Evolutionary conservation across 1,140 invertebrate species (phyloP), one percentile per base, ranked within the genome.

Genomic region (Zaprionus kolodkinae): DNA sequence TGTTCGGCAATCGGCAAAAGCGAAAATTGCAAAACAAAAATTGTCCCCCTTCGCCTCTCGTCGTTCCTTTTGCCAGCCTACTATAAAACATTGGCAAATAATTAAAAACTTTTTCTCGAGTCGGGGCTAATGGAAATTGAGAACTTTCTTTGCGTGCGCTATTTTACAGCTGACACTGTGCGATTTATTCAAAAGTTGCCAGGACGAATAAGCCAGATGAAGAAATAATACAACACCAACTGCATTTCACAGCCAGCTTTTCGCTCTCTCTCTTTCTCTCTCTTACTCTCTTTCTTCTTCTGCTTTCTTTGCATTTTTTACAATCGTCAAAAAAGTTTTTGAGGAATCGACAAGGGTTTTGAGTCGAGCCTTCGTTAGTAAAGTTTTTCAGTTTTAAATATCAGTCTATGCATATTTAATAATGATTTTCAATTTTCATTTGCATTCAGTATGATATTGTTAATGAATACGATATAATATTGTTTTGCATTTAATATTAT

Each of bases 21-120:
- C 62, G 50, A 80, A 69, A 69, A 76, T 68, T 78, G 72, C 48
- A 79, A 79, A 76, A 71, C 64, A 76, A 67, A 69, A 79, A 62
- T 57, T 72, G 33, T 65, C 56, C 45, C 17, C 45, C n/a, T 55
- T 65, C 52, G 59, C 73, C 68, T 69, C 67, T 50, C 61, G 27
- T 59, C 12, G 15, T 25, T 12, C 7, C 12, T 21, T 43, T 35
- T 35, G 36, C 54, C 21, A 40, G 38, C 50, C 57, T 67, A 80
- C 57, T 67, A 80, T 84, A 71, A 75, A 84, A 66, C 81, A 88
- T 87, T 76, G 85, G 78, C 76, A 88, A 89, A 89, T 88, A 88
- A 88, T 88, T 88, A 88, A 88, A 88, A 88, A 88, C 80, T 88
- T 88, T 88, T 81, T 5, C 71, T 17, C 45, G 10, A n/a, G 17